phyloP scores from a whole-genome alignment of 2,888 invertebrate species.

The Plutella xylostella region DNA sequence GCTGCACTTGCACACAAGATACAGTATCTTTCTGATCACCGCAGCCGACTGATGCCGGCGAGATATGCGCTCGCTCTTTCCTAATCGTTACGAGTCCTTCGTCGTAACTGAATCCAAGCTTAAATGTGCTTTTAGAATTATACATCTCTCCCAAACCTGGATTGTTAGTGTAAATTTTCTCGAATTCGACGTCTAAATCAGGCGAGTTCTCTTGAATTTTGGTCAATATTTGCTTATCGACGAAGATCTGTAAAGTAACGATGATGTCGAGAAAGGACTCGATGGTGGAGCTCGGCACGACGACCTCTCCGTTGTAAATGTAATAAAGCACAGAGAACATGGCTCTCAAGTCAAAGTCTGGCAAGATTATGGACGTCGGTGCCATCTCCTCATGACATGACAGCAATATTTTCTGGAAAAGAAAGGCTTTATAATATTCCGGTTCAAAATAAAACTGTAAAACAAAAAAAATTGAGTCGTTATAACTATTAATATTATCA shows the following conservation, averaged over 20 bases:
- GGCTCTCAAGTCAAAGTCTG: constrained; percentile 72
- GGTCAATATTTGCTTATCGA: constrained; percentile 38
- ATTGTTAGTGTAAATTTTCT: neutral
- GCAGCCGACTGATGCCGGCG: no score
- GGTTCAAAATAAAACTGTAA: no score
- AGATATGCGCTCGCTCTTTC: no score
- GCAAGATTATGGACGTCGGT: constrained; percentile 73
- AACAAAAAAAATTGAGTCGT: neutral
- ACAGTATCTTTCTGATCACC: no score
- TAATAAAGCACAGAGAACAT: constrained; percentile 75
- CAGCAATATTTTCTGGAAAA: constrained; percentile 41
- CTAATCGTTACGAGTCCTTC: constrained; percentile 29
- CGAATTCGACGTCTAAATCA: constrained; percentile 6
- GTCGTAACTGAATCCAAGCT: neutral
- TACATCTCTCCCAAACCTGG: neutral
- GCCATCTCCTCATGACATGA: constrained; percentile 49
- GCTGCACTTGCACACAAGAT: no score
- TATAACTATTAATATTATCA: neutral
- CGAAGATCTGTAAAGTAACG: constrained; percentile 48
- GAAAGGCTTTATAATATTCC: constrained; percentile 3
- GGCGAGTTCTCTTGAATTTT: constrained; percentile 21
- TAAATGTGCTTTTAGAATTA: neutral
- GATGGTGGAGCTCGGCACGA: constrained; percentile 67
- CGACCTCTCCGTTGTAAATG: constrained; percentile 76
- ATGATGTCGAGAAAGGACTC: constrained; percentile 71